Conservation (phyloP, 1,140 invertebrate genomes). For the Papilio glaucus region DNA sequence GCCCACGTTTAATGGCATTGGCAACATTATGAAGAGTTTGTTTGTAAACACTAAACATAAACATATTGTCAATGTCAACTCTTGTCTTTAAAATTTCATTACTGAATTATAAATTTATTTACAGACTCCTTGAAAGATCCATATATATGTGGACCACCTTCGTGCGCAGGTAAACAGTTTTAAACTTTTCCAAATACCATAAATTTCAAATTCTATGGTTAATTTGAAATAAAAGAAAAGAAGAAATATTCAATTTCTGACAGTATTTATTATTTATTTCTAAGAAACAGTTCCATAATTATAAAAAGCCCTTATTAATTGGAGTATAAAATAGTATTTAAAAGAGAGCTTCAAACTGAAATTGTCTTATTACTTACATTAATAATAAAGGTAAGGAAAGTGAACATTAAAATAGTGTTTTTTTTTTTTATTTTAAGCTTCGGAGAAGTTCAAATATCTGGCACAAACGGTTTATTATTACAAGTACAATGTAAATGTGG, state of each 20-base stretch:
- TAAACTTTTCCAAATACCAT: not conserved
- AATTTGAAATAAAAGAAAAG: not conserved
- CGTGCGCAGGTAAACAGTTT: constrained; percentile 81
- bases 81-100: not conserved
- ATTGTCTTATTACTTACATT: too few relatives aligned
- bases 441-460: constrained; percentile 86
- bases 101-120: constrained; percentile 49
- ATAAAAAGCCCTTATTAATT: too few relatives aligned
- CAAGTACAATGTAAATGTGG: constrained; percentile 86
- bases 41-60: too few relatives aligned
- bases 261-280: too few relatives aligned
- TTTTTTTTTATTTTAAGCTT: constrained; percentile 72
- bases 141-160: constrained; percentile 86
- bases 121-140: constrained; percentile 87
- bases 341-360: too few relatives aligned
- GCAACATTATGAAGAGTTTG: too few relatives aligned
- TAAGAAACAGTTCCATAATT: too few relatives aligned
- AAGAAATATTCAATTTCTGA: not conserved
- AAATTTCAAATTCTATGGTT: not conserved
- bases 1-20: too few relatives aligned
- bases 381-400: too few relatives aligned
- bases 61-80: too few relatives aligned
- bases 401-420: too few relatives aligned
- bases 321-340: too few relatives aligned
- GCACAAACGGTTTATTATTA: constrained; percentile 85